Conservation (phyloP, 2,888 invertebrate species). For the Serripes groenlandicus region DNA sequence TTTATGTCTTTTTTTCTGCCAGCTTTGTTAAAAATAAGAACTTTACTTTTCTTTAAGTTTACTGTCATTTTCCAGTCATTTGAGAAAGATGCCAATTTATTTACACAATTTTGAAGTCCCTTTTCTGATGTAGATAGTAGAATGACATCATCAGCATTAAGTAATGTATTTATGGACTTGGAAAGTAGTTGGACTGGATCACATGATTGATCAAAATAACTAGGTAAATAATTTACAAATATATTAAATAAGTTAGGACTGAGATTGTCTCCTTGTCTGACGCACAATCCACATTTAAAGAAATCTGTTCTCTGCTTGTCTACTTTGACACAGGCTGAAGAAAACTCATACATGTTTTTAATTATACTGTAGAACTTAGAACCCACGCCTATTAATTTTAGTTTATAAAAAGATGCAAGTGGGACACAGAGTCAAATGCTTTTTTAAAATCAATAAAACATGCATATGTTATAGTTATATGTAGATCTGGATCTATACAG, state of each 20-base stretch:
- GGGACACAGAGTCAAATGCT: background rate
- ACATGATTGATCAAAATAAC: background rate
- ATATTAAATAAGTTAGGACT: constrained; percentile 4
- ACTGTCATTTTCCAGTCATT: background rate
- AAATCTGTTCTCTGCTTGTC: background rate
- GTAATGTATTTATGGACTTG: background rate
- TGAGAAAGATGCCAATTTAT: background rate
- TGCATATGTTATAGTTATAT: no score
- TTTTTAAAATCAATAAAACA: background rate
- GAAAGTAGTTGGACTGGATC: background rate
- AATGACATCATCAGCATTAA: background rate
- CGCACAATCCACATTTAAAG: background rate
- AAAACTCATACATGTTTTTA: background rate
- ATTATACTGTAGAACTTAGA: background rate
- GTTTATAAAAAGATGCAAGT: background rate
- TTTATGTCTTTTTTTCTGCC: background rate
- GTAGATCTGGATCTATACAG: no score
- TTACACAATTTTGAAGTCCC: background rate
- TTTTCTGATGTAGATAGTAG: background rate
- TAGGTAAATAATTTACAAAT: background rate
- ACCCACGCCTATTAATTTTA: background rate
- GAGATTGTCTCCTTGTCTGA: background rate
- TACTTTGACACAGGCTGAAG: background rate
- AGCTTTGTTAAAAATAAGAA: background rate
- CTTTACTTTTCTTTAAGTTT: background rate